A percentile compares a stretch with the other conserved stretches of the same genome.
These are phyloP conservation scores for Clitarchus hookeri DNA, from an alignment of 2,888 invertebrate species.

Conservation along the genomic window DNA sequence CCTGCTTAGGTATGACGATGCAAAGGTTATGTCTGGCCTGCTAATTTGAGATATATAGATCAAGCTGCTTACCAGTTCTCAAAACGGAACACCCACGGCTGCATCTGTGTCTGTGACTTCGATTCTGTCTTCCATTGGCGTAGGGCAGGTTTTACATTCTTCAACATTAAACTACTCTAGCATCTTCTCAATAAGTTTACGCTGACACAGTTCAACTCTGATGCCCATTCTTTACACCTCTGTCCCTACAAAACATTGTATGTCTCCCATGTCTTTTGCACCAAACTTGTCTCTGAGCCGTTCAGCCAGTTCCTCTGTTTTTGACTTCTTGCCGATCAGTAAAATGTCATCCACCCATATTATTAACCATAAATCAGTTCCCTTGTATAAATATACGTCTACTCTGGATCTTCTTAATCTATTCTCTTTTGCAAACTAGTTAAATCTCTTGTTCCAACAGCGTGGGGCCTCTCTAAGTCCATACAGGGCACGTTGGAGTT, in stretches of 20 bases:
- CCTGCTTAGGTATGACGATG: not conserved
- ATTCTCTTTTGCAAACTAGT: not conserved
- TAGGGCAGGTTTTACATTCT: not conserved
- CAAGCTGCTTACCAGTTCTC: not conserved
- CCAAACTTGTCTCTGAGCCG: not conserved
- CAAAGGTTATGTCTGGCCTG: not conserved
- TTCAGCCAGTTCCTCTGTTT: not conserved
- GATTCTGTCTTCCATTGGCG: not conserved
- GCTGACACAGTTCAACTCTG: slow-evolving; percentile 6
- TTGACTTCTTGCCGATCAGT: not conserved
- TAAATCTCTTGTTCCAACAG: not conserved
- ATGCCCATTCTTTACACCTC: not conserved
- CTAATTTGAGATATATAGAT: not conserved
- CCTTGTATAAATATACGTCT: not conserved
- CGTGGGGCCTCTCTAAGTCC: not conserved
- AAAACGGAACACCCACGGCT: not conserved
- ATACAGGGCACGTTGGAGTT: slow-evolving; percentile 1
- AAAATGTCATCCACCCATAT: not conserved
- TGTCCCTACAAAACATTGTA: not conserved
- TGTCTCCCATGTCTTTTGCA: not conserved
- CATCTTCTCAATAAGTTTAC: not conserved
- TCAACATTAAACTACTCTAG: not conserved
- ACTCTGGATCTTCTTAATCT: not conserved
- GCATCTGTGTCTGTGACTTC: not conserved
- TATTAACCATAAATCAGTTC: not conserved